Conservation (phyloP, 2,113 vertebrate species). For the Hymenochirus boettgeri region DNA sequence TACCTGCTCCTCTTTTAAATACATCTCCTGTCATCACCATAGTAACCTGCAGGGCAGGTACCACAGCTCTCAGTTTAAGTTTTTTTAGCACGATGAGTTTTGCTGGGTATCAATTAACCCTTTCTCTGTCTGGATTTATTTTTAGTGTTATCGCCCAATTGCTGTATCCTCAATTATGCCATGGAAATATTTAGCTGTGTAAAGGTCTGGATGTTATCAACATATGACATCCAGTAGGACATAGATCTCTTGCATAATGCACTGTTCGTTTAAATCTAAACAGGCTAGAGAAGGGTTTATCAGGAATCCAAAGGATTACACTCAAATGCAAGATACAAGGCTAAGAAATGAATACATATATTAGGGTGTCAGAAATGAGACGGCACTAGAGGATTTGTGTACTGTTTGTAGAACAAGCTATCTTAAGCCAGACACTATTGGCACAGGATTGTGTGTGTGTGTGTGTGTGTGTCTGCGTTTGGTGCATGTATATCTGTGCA, state of each 20-base stretch:
- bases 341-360: background rate
- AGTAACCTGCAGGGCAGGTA: conserved; percentile 14
- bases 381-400: background rate
- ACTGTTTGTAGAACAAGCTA: background rate
- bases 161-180: background rate
- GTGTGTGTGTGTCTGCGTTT: conserved; percentile 20
- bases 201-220: background rate
- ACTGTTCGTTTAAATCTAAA: background rate
- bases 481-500: conserved; percentile 28
- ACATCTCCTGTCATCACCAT: conserved; percentile 14
- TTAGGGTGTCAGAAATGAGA: background rate
- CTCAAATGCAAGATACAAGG: background rate
- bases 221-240: background rate
- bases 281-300: background rate
- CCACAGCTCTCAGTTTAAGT: background rate
- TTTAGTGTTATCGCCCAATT: background rate
- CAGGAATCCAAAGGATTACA: background rate
- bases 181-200: background rate
- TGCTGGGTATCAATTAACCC: conserved; percentile 8
- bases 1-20: background rate
- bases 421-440: background rate
- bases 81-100: background rate
- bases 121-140: too few species aligned
- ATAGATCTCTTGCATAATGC: background rate
- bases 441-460: conserved; percentile 3